Conservation (phyloP, 2,113 vertebrate genomes). For the cattle (Bos taurus) region ARS-UCD2.0 NC_037346.1:58348501-58349000, state of each 20-base stretch:
- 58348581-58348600: neutral
- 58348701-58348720: neutral
- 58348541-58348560: neutral
- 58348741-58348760: neutral
- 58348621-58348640: neutral
- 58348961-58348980: neutral
- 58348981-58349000: neutral
- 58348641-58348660: neutral
- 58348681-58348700: rapidly evolving
- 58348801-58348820: neutral
- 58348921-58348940: neutral
- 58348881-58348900: neutral
- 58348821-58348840: neutral
- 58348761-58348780: neutral
- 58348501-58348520: rapidly evolving
- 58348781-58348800: neutral
- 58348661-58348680: neutral
- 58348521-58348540: neutral
- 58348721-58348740: neutral
- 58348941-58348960: neutral
- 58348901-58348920: neutral
- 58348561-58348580: rapidly evolving
- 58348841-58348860: neutral
- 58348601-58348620: neutral
- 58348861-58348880: rapidly evolving